Evolutionary conservation across 1,140 invertebrate species (phyloP).

Genomic region (Diploscapter pachys): DNA sequence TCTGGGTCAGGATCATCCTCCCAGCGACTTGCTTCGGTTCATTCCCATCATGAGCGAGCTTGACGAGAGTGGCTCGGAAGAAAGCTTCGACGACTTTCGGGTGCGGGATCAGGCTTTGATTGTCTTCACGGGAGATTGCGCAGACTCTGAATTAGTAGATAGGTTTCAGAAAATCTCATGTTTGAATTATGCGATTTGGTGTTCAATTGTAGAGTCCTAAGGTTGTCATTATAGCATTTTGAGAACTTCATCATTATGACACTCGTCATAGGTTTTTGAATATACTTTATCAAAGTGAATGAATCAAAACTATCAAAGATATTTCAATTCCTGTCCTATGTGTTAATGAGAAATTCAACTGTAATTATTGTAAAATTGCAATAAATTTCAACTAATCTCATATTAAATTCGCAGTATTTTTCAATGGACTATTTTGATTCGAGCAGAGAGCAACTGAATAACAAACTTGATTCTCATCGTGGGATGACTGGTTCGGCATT

Average conservation of each 20-base stretch:
- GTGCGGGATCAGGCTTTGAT: neutral
- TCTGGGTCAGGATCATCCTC: slow-evolving; percentile 36
- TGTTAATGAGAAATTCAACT: neutral
- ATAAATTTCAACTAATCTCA: neutral
- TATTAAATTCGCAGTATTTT: neutral
- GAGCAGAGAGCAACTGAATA: no score
- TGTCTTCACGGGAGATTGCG: slow-evolving; percentile 28
- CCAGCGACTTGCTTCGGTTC: slow-evolving; percentile 33
- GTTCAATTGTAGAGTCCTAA: no score
- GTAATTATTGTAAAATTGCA: neutral
- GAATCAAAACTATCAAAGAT: no score
- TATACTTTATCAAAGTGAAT: no score
- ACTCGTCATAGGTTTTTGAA: no score
- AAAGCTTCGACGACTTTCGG: slow-evolving; percentile 37
- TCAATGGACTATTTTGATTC: neutral
- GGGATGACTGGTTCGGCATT: slow-evolving; percentile 39
- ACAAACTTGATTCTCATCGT: slow-evolving; percentile 41
- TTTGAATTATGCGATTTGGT: neutral
- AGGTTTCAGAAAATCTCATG: slow-evolving; percentile 1
- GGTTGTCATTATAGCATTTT: no score
- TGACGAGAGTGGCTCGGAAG: slow-evolving; percentile 35
- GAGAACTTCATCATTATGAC: no score
- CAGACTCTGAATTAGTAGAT: slow-evolving; percentile 31
- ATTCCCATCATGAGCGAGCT: slow-evolving; percentile 12
- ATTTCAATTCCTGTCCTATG: no score